Percentiles rank a stretch among this genome's conserved stretches.
Evolutionary conservation across 2,888 invertebrate species (phyloP).

Genomic region (Oxyscelio sp.): DNA sequence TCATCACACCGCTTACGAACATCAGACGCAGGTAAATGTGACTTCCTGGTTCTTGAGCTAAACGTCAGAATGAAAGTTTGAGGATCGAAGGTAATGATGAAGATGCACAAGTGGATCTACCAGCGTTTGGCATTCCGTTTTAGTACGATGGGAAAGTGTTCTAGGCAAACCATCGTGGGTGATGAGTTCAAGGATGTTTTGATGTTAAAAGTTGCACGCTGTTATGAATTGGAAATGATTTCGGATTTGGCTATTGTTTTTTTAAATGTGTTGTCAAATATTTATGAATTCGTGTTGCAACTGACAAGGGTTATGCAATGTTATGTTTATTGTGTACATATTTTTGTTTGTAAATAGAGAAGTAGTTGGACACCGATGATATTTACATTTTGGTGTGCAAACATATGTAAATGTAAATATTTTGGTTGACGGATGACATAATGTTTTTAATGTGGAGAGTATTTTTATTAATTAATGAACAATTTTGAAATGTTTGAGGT

Average conservation of each 20-base stretch:
- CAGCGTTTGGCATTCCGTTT: constrained; percentile 4
- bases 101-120: constrained; percentile 13
- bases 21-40: constrained; percentile 68
- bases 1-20: constrained; percentile 56
- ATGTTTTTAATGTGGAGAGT: no score
- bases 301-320: no score
- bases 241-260: background rate
- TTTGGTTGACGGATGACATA: no score
- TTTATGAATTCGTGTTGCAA: background rate
- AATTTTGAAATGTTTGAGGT: no score
- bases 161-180: background rate
- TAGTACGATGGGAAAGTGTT: constrained; percentile 15
- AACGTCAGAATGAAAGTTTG: constrained; percentile 43
- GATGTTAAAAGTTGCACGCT: background rate
- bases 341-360: no score
- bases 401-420: no score
- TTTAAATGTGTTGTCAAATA: background rate
- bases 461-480: no score
- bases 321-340: no score
- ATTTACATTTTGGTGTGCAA: no score
- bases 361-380: no score
- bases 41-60: constrained; percentile 44
- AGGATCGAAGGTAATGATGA: constrained; percentile 33
- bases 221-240: background rate
- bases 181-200: background rate